Percentiles rank a stretch among this genome's conserved stretches.
These are phyloP conservation scores for Drosophila mulleri DNA, from an alignment of 2,888 invertebrate species.

Conservation along the genomic window DNA sequence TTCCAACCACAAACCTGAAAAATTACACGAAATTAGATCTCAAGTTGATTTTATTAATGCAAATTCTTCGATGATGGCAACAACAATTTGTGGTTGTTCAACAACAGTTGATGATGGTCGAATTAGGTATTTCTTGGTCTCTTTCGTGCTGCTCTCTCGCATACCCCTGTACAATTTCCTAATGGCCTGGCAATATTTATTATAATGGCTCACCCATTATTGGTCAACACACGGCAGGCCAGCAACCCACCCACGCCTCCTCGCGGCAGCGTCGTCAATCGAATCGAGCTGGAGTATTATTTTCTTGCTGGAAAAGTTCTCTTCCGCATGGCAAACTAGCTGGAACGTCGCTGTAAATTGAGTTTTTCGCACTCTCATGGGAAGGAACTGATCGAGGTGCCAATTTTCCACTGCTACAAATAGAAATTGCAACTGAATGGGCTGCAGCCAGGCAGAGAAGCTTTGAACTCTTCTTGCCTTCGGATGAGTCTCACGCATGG, in stretches of 20 bases:
- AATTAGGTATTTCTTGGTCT: slow-evolving; percentile 10
- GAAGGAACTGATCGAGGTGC: slow-evolving; percentile 51
- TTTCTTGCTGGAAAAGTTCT: slow-evolving; percentile 12
- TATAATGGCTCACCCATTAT: slow-evolving; percentile 54
- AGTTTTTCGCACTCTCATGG: slow-evolving; percentile 31
- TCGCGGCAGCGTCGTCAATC: slow-evolving; percentile 28
- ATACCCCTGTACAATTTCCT: slow-evolving; percentile 26
- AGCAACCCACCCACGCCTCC: slow-evolving; percentile 12
- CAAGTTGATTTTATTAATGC: slow-evolving; percentile 43
- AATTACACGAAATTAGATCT: slow-evolving; percentile 16
- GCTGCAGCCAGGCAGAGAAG: slow-evolving; percentile 1
- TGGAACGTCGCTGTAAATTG: slow-evolving; percentile 33
- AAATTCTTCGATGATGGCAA: slow-evolving; percentile 36
- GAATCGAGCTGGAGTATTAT: slow-evolving; percentile 29
- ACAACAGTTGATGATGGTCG: not conserved
- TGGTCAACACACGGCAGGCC: slow-evolving; percentile 34
- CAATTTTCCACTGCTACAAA: slow-evolving; percentile 39
- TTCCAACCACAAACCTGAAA: not conserved
- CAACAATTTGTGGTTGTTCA: slow-evolving; percentile 37
- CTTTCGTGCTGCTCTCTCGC: not conserved
- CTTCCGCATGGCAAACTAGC: slow-evolving; percentile 48
- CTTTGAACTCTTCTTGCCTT: slow-evolving; percentile 24
- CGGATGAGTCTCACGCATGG: slow-evolving; percentile 51
- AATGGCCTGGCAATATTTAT: slow-evolving; percentile 41
- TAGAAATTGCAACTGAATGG: slow-evolving; percentile 54